A percentile compares a stretch with the other conserved stretches of the same genome.
These are phyloP conservation scores for Pangasius macronema DNA, from an alignment of 2,797 vertebrate species.

Conservation along the genomic window DNA sequence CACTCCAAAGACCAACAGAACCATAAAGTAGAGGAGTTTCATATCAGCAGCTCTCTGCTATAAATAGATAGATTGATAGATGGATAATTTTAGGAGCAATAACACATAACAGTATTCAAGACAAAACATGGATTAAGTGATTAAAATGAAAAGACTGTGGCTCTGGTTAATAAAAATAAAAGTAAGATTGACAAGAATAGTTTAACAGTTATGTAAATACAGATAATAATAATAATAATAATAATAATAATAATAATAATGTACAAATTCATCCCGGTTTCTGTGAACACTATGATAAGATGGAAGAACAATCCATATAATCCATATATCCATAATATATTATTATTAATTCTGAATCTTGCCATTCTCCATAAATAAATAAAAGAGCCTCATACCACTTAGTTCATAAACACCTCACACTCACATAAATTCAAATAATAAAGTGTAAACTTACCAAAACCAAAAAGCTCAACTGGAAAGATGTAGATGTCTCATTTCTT, in stretches of 20 bases:
- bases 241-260: too few relatives aligned
- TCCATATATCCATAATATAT: background rate
- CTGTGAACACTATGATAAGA: background rate
- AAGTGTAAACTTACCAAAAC: constrained; percentile 10
- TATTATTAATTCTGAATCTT: background rate
- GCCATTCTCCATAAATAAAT: background rate
- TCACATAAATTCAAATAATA: background rate
- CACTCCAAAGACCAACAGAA: background rate
- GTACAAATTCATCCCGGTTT: background rate
- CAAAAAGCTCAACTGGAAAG: background rate
- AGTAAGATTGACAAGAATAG: background rate
- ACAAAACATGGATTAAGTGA: background rate
- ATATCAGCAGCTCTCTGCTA: background rate
- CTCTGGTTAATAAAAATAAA: too few relatives aligned
- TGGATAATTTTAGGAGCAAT: too few relatives aligned
- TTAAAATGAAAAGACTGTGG: background rate
- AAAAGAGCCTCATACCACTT: too few relatives aligned
- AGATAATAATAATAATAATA: background rate
- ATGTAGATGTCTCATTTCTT: too few relatives aligned
- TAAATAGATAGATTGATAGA: background rate
- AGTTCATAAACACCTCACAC: background rate
- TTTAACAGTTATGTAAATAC: background rate
- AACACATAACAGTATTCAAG: background rate
- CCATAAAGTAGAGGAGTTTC: background rate
- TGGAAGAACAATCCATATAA: background rate